Evolutionary conservation across 2,888 invertebrate genomes (phyloP).

Genomic region (Plagodis dolabraria): DNA sequence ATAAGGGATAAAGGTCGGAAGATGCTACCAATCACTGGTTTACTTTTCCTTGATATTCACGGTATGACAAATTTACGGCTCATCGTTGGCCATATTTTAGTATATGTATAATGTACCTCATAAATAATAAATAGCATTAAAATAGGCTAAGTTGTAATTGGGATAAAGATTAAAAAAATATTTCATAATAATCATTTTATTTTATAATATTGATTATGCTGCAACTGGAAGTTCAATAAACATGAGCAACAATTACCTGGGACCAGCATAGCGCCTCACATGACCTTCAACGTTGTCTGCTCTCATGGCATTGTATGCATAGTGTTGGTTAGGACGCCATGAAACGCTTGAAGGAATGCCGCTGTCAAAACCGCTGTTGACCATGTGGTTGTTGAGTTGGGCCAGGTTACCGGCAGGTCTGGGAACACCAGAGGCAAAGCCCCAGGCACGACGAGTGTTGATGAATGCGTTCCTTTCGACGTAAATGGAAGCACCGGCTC

Average conservation of each 20-base stretch:
- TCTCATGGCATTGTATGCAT: neutral
- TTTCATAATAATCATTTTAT: too few relatives aligned
- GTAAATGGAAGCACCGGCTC: conserved; percentile 11
- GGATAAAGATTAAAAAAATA: too few relatives aligned
- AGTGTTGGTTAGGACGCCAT: conserved; percentile 19
- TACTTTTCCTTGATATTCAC: too few relatives aligned
- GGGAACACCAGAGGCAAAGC: conserved; percentile 9
- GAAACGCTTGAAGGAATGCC: conserved; percentile 5
- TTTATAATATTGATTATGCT: too few relatives aligned
- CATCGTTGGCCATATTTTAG: too few relatives aligned
- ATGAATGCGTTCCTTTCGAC: conserved; percentile 24
- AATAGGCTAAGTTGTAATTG: too few relatives aligned
- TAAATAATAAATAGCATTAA: too few relatives aligned
- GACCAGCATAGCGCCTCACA: neutral
- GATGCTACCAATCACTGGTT: too few relatives aligned
- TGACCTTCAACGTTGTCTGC: neutral
- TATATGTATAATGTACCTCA: too few relatives aligned
- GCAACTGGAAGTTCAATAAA: too few relatives aligned
- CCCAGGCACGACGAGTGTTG: conserved; percentile 19
- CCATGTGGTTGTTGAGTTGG: conserved; percentile 15
- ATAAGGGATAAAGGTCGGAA: too few relatives aligned
- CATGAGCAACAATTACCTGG: neutral
- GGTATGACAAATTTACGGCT: too few relatives aligned
- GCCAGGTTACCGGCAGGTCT: conserved; percentile 13
- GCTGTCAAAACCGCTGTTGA: conserved; percentile 11